Evolutionary conservation across 2,113 vertebrate genomes (phyloP), one percentile per base, ranked within the genome.

Genomic region (Lagopus leucura): DNA sequence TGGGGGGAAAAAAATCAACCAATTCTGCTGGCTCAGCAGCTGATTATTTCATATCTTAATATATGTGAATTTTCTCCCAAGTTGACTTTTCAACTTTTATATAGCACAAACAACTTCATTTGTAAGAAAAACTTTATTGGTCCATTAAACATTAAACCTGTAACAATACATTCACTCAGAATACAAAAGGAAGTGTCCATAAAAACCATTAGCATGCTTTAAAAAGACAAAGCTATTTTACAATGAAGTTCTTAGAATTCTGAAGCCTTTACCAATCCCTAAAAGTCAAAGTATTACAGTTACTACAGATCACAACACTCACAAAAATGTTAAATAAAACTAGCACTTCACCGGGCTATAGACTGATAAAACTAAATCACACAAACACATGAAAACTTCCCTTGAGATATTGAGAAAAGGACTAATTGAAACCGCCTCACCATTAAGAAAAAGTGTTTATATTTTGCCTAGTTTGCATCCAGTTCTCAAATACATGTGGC

Each of bases 101-200:
- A 50, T 64, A 95, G 22, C 69, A 93, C 80, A 64, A 89, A 30
- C 92, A 2, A 34, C 69, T 95, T 96, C 76, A 92, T 96, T 96
- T 55, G 43, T 96, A 96, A 91, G 93, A 94, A 95, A 91, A 93
- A 70, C 65, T 97, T 97, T 97, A 97, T 97, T 97, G 93, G 90
- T 92, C 95, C 83, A 83, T 95, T 96, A 96, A 95, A 94, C 82
- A 92, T 90, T 80, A 82, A 90, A 93, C 66, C 92, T 94, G 15
- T 93, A 94, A 90, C 90, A 95, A 76, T 92, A 94, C 86, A 92
- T 94, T 96, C 89, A 91, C 83, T 86, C 86, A 72, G 89, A 95
- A 96, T 97, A 96, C 86, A 97, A 90, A 94, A 94, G 82, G 65
- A 95, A 92, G 79, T 75, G 61, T 94, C 69, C 70, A 69, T 96